Evolutionary conservation across 2,888 invertebrate genomes (phyloP), one percentile per base, ranked within the genome.

Genomic region (Drosophila pullipes): DNA sequence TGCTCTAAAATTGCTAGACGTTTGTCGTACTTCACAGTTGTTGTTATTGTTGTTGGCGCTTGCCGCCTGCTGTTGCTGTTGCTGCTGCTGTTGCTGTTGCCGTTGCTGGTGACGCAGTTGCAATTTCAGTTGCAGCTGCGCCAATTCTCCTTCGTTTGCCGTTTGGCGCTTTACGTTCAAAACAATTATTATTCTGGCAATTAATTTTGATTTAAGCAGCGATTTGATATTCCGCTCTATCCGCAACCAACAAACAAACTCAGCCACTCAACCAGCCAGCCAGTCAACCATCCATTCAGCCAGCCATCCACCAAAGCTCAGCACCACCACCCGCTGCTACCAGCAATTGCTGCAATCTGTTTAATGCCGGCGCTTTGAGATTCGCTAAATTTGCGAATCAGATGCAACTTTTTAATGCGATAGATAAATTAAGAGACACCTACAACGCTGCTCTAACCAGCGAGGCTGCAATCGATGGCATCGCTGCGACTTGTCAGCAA

Each of bases 141-240:
- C 90, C 90, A 88, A 88, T 85, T 90, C 90, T 88, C 88, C 77
- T 65, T 81, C 78, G 75, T 73, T 83, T 81, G 71, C 70, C 70
- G 67, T 70, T 89, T 78, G 76, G 73, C 83, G 90, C 85, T 83
- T 81, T 89, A 81, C 81, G 84, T 85, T 83, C 87, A 81, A 81
- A 91, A 91, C 89, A 91, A 91, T 91, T 91, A 91, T 91, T 91
- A 91, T 91, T 89, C 91, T 88, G 86, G 91, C 91, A 91, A 91
- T 91, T 91, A 91, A 91, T 91, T 91, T 91, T 88, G 91, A 91
- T 91, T 90, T 88, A 89, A 89, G 88, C 87, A 88, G 82, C 90
- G 87, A 88, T 88, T 87, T 88, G 85, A 89, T 88, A 88, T 83
- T 88, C 81, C 74, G 62, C 77, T 72, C 69, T 66, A 76, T 52